Conservation (phyloP, 2,113 vertebrate genomes). For the Dasyprocta punctata region DNA sequence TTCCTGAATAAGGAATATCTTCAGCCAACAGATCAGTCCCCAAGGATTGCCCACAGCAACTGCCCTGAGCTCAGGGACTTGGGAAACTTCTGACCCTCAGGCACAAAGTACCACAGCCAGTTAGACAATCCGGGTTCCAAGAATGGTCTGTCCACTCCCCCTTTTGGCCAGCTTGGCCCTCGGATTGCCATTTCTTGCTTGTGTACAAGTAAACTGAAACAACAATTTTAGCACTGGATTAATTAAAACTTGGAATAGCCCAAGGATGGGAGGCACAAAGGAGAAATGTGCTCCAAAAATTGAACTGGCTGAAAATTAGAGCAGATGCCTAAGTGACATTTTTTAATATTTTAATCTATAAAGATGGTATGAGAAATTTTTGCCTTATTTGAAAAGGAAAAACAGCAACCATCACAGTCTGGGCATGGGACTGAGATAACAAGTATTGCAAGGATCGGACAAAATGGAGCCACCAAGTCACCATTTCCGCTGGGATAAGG, state of each 20-base stretch:
- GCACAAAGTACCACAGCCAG: not conserved
- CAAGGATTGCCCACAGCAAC: not conserved
- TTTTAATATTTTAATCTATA: not conserved
- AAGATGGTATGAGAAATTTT: not conserved
- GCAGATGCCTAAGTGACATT: not conserved
- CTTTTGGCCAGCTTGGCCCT: not conserved
- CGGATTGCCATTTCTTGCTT: not conserved
- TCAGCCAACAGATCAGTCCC: too few species aligned
- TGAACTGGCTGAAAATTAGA: not conserved
- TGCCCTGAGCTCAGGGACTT: not conserved
- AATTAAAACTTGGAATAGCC: not conserved
- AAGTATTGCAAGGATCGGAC: not conserved
- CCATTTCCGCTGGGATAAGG: not conserved
- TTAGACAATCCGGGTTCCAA: fast-evolving
- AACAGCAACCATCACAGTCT: not conserved
- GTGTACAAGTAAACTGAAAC: not conserved
- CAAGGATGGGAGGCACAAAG: not conserved
- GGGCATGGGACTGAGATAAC: not conserved
- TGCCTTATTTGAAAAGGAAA: not conserved
- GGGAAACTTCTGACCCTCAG: not conserved
- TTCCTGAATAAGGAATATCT: not conserved
- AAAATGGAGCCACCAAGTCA: not conserved
- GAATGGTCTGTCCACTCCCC: not conserved
- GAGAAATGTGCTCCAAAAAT: not conserved
- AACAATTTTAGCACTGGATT: not conserved